Evolutionary conservation across 2,113 vertebrate genomes (phyloP).

Genomic region (Antechinus flavipes): DNA sequence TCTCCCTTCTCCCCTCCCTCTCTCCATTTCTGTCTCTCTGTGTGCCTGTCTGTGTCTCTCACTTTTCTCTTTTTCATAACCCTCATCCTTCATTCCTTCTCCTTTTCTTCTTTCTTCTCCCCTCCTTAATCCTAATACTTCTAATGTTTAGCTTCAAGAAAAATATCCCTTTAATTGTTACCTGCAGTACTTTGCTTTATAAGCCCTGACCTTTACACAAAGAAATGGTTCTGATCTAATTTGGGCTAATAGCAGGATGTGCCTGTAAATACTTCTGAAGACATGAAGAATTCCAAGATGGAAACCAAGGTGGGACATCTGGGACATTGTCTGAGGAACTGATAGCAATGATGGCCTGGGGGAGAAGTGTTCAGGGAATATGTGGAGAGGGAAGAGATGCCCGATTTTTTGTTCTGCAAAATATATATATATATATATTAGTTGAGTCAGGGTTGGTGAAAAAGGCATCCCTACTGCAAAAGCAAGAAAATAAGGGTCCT

Average conservation of each 20-base stretch:
- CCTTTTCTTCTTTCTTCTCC: not conserved
- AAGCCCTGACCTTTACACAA: not conserved
- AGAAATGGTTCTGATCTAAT: not conserved
- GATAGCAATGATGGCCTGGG: not conserved
- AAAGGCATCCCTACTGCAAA: not conserved
- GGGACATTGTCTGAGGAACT: not conserved
- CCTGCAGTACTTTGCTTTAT: not conserved
- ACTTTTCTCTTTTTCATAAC: not conserved
- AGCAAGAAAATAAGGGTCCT: not conserved
- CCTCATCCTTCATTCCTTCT: not conserved
- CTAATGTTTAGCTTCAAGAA: not conserved
- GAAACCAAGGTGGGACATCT: not conserved
- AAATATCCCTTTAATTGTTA: not conserved
- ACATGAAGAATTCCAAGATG: not conserved
- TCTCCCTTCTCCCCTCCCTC: not conserved
- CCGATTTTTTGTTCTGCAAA: not conserved
- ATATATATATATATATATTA: fast-evolving
- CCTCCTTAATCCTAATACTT: not conserved
- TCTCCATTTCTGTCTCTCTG: too few relatives aligned
- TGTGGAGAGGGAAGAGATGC: not conserved
- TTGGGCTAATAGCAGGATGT: not conserved
- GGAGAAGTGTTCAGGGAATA: not conserved
- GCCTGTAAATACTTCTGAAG: not conserved
- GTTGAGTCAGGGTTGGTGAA: not conserved
- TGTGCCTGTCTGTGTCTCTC: not conserved